phyloP scores from a whole-genome alignment of 2,797 vertebrate genomes.

The Limosa lapponica region DNA sequence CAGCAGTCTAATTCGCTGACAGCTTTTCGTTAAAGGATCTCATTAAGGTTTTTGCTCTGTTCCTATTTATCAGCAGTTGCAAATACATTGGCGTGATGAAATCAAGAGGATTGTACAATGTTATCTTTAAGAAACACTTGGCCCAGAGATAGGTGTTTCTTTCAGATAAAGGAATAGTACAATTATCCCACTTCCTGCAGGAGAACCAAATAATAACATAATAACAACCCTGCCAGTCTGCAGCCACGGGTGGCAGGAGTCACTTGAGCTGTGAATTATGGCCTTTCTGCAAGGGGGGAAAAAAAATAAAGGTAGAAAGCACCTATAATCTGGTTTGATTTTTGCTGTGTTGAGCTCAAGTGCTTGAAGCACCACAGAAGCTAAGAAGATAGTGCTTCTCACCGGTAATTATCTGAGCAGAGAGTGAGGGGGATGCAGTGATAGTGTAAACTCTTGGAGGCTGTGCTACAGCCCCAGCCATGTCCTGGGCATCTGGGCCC shows the following conservation, averaged over 20 bases:
- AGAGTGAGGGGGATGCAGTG: accelerated
- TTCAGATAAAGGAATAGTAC: not conserved
- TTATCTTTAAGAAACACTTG: slow-evolving; percentile 31
- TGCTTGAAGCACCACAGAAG: not conserved
- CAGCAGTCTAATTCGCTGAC: not conserved
- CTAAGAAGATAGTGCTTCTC: not conserved
- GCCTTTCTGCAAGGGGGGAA: not conserved
- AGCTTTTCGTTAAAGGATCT: not conserved
- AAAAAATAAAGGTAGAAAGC: not conserved
- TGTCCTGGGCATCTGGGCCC: not conserved
- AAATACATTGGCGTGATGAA: not conserved
- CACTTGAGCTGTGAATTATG: not conserved
- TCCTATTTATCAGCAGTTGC: not conserved
- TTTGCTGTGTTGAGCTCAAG: not conserved
- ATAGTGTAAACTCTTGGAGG: not conserved
- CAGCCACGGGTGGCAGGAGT: not conserved
- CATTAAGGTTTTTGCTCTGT: not conserved
- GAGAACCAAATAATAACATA: not conserved
- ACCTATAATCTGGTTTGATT: not conserved
- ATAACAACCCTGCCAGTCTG: not conserved
- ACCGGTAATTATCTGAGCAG: not conserved
- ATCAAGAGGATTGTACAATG: not conserved
- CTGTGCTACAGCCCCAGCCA: not conserved
- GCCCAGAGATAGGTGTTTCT: not conserved
- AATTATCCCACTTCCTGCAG: slow-evolving; percentile 11